Evolutionary conservation across 2,888 invertebrate species (phyloP), one percentile per base, ranked within the genome.

Genomic region (Polyommatus iphigenia): DNA sequence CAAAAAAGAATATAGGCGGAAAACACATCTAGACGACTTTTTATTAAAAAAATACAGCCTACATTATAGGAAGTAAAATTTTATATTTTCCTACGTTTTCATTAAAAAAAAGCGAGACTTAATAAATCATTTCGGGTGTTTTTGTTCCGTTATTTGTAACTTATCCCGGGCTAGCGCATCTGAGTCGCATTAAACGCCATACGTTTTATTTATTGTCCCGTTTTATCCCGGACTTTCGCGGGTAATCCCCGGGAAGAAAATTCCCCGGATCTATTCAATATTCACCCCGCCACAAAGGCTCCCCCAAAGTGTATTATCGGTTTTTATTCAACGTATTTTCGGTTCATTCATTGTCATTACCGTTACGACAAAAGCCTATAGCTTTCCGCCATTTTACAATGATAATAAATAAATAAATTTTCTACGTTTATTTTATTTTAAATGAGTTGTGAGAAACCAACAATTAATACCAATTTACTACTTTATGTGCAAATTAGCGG

Each of bases 191-290:
- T 75, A 54, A 54, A 50, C 50, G 50, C 50, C 75, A 75, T 54
- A 75, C 54, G 54, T 75, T 75, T 75, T 75, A 75, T 75, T 75
- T 75, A 75, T 54, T 78, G 78, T 71, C 78, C 71, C 54, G 54
- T 32, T 67, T 73, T 54, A 71, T 67, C 78, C 80, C 76, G 79
- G 77, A 59, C 67, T 62, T 57, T 67, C 78, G 79, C 77, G 79
- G 77, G 59, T 79, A 80, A 78, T 79, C 79, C 78, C 29, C 46
- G 46, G 13, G 76, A 77, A 79, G 77, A 76, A 78, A 78, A 78
- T 76, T 67, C 78, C 78, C 20, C n/a, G 72, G 32, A 57, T 57
- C 57, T 59, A 72, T 77, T 77, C 77, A 54, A 72, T 77, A 73
- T 73, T 73, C 36, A 73, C 73, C 73, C 73, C 46, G 46, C 29